phyloP scores from a whole-genome alignment of 2,113 vertebrate genomes.

The Aspiorhynchus laticeps region DNA sequence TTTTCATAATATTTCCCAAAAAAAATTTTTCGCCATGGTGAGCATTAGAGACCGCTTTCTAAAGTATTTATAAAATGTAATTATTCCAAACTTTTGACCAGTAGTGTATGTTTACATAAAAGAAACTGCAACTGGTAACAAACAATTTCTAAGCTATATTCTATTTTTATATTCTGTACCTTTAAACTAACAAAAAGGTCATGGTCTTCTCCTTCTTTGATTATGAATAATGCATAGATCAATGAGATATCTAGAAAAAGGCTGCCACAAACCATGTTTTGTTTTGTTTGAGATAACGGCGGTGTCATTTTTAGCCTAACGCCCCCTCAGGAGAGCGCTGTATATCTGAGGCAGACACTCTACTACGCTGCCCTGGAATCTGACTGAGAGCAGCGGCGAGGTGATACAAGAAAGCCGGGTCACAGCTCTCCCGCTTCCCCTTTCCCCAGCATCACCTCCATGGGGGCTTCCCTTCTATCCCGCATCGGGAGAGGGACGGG shows the following conservation, averaged over 20 bases:
- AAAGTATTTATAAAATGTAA: background rate
- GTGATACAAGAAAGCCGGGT: conserved; percentile 57
- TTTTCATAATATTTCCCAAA: too few relatives aligned
- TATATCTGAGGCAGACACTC: conserved; percentile 38
- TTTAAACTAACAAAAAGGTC: background rate
- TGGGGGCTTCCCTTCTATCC: conserved; percentile 32
- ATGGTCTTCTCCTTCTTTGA: background rate
- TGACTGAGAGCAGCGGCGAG: conserved; percentile 2
- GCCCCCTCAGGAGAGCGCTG: conserved; percentile 32
- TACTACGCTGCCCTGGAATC: conserved; percentile 28
- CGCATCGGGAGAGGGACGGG: conserved; percentile 79
- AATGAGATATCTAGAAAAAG: background rate
- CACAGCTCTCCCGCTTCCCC: conserved; percentile 15
- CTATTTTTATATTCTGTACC: background rate
- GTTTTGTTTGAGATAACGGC: conserved; percentile 38
- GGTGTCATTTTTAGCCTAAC: conserved; percentile 31
- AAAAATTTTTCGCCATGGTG: background rate
- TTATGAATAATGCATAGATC: background rate
- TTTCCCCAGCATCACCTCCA: conserved; percentile 47
- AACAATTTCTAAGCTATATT: background rate
- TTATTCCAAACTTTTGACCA: background rate
- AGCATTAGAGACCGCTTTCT: background rate
- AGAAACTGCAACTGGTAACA: background rate
- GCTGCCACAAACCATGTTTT: background rate
- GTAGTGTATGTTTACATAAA: background rate